These are phyloP conservation scores for Acropternis orthonyx DNA, from an alignment of 2,797 vertebrate species.

Conservation along the genomic window DNA sequence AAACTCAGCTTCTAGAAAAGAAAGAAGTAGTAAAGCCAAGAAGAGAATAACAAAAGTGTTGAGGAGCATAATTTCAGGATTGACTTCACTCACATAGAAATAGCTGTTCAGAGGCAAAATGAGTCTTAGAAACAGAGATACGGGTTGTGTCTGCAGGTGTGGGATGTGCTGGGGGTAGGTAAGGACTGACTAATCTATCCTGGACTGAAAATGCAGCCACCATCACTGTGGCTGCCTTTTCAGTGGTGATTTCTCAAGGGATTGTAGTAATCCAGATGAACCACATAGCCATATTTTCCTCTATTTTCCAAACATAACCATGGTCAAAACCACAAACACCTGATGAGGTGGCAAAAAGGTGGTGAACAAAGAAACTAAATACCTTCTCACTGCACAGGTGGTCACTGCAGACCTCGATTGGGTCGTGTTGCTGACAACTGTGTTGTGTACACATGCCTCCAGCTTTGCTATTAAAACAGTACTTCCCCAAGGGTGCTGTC, in stretches of 20 bases:
- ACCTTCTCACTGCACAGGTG: neutral
- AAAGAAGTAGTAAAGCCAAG: neutral
- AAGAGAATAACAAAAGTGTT: neutral
- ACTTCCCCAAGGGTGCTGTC: neutral
- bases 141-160: neutral
- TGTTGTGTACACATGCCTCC: neutral
- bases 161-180: neutral
- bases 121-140: neutral
- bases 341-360: neutral
- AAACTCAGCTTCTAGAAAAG: slow-evolving; percentile 4
- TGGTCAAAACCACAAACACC: neutral
- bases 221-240: neutral
- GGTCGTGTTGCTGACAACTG: neutral
- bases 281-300: neutral
- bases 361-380: neutral
- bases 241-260: neutral
- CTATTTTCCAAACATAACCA: neutral
- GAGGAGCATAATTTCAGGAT: neutral
- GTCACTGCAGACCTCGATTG: neutral
- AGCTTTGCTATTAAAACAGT: neutral
- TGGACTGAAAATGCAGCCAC: neutral
- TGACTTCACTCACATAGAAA: neutral
- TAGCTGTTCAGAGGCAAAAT: neutral
- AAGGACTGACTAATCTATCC: neutral
- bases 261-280: neutral